Evolutionary conservation across 2,797 vertebrate genomes (phyloP).

Genomic region (Oryzias dopingdopingensis): DNA sequence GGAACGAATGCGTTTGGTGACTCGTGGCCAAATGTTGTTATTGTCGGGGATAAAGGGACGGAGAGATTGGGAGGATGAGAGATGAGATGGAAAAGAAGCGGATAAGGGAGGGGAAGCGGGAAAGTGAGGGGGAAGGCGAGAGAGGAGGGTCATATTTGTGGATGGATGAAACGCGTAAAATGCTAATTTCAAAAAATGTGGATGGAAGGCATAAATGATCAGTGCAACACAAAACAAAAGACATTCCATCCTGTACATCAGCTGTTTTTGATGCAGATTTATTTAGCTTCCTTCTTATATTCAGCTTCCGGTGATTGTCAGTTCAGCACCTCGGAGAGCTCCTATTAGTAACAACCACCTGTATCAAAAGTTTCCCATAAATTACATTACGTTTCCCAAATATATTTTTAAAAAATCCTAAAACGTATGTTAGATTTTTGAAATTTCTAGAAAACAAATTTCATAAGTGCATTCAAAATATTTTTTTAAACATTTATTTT

Average conservation of each 20-base stretch:
- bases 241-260: no score
- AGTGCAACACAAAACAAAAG: no score
- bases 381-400: no score
- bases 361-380: background rate
- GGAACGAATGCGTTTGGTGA: conserved; percentile 62
- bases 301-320: background rate
- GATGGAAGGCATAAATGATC: background rate
- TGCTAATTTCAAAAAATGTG: no score
- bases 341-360: conserved; percentile 27
- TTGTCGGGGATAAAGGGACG: conserved; percentile 54
- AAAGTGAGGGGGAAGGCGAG: background rate
- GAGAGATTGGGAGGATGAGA: conserved; percentile 3
- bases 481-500: background rate
- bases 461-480: background rate
- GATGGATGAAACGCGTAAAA: no score
- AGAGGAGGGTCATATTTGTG: background rate
- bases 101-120: background rate
- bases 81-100: background rate
- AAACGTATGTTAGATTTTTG: no score
- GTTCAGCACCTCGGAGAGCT: conserved; percentile 74
- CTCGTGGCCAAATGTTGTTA: conserved; percentile 73
- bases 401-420: no score
- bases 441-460: background rate
- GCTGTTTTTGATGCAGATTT: no score
- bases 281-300: no score